Evolutionary conservation across 2,797 vertebrate genomes (phyloP).

Genomic region (Anguilla pacifica): DNA sequence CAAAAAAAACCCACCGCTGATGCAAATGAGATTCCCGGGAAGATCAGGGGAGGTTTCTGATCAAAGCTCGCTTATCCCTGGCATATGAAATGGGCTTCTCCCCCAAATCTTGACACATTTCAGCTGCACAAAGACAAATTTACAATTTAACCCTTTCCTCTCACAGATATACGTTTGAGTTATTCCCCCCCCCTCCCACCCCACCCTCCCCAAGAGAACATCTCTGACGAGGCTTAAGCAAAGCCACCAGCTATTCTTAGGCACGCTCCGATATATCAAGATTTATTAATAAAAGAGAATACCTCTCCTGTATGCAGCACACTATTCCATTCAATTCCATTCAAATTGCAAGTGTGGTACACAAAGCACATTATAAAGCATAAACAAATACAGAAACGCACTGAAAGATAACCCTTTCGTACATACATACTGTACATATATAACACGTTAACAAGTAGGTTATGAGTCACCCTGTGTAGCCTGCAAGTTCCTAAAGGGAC

Average conservation of each 20-base stretch:
- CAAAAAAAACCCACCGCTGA: slow-evolving; percentile 55
- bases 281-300: no score
- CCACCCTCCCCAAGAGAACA: background rate
- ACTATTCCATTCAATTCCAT: no score
- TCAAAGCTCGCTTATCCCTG: slow-evolving; percentile 59
- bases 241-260: background rate
- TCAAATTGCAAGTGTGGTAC: no score
- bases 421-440: no score
- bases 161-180: background rate
- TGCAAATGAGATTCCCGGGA: slow-evolving; percentile 57
- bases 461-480: background rate
- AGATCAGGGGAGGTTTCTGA: slow-evolving; percentile 52
- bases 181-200: no score
- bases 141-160: background rate
- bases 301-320: no score
- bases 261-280: no score
- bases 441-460: background rate
- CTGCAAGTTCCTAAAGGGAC: background rate
- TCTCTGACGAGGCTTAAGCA: background rate
- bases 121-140: background rate
- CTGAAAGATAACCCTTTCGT: background rate
- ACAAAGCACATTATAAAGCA: no score
- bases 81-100: slow-evolving; percentile 17
- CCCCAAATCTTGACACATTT: slow-evolving; percentile 22
- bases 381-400: no score